phyloP scores from a whole-genome alignment of 2,113 vertebrate species.

The Gymnobelideus leadbeateri region DNA sequence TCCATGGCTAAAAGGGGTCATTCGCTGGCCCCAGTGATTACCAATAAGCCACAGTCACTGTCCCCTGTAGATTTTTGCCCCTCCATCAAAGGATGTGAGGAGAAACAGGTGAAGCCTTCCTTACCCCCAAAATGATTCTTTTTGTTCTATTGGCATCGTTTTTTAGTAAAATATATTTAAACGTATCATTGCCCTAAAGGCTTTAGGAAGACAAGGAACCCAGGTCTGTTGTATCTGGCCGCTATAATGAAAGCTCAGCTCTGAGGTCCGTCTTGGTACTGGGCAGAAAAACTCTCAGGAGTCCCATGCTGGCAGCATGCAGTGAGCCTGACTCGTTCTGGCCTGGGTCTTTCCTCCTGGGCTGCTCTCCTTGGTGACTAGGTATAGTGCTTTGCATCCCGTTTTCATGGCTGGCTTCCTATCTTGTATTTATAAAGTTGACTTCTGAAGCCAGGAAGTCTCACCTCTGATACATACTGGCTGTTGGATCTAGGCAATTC shows the following conservation, averaged over 20 bases:
- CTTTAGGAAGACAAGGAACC: neutral
- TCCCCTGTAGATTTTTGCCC: no score
- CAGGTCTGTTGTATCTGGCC: neutral
- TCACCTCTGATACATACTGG: neutral
- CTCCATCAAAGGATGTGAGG: neutral
- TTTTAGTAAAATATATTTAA: neutral
- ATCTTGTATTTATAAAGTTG: neutral
- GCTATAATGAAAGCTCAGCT: neutral
- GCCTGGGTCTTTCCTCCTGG: neutral
- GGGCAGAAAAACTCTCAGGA: neutral
- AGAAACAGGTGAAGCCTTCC: neutral
- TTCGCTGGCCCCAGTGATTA: neutral
- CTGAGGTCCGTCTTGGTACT: neutral
- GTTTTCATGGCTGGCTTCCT: neutral
- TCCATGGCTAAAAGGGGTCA: neutral
- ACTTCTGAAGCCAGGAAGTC: neutral
- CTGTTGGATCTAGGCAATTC: neutral
- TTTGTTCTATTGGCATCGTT: neutral
- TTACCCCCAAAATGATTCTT: neutral
- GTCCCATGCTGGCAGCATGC: neutral
- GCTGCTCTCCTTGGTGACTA: neutral
- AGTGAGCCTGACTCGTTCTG: neutral
- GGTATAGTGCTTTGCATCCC: neutral
- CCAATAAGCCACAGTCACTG: neutral
- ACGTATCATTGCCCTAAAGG: neutral